These are phyloP conservation scores for Peromyscus maniculatus DNA, from an alignment of 2,113 vertebrate species.

Conservation along the genomic window DNA sequence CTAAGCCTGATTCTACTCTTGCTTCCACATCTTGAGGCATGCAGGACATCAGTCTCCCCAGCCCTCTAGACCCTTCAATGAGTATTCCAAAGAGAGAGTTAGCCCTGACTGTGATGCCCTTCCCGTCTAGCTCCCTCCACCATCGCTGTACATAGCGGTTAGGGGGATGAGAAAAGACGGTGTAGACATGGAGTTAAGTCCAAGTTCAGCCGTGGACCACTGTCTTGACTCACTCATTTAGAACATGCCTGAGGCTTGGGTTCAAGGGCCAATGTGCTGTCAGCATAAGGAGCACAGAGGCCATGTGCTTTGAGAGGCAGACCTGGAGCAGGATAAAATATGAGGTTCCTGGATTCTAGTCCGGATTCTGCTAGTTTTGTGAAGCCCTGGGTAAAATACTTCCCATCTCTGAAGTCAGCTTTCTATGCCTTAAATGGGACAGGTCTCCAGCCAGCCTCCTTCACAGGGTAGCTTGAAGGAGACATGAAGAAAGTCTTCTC, in stretches of 20 bases:
- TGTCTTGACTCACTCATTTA: background rate
- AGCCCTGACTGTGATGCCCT: background rate
- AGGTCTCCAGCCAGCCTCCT: background rate
- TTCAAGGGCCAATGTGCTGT: background rate
- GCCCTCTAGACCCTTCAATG: background rate
- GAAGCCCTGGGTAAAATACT: background rate
- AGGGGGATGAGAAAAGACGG: accelerated
- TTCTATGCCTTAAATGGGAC: background rate
- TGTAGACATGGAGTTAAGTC: background rate
- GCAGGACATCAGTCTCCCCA: background rate
- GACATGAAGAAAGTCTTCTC: background rate
- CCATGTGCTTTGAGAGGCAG: accelerated
- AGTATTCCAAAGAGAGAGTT: accelerated
- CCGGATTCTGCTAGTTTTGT: background rate
- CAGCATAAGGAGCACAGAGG: background rate
- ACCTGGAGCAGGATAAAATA: background rate
- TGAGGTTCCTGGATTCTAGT: background rate
- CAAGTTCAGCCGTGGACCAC: background rate
- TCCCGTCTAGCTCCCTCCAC: background rate
- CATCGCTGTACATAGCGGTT: accelerated
- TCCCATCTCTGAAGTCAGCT: background rate
- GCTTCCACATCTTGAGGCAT: background rate
- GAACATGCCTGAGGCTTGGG: too few relatives aligned
- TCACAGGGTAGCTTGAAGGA: background rate
- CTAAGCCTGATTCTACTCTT: too few relatives aligned